Evolutionary conservation across 2,797 vertebrate genomes (phyloP).

Genomic region (Scyliorhinus canicula): DNA sequence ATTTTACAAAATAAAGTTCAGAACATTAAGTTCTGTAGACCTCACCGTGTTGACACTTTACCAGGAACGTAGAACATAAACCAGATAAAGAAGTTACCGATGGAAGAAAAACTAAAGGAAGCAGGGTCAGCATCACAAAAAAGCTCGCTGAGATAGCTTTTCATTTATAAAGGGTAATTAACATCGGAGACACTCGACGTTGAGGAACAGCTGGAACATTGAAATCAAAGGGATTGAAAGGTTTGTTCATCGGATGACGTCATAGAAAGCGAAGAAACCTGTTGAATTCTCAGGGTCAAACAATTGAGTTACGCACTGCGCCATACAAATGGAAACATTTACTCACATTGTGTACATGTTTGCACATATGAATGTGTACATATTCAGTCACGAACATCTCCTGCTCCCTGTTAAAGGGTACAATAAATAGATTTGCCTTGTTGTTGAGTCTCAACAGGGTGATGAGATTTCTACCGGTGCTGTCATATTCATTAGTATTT

Average conservation of each 20-base stretch:
- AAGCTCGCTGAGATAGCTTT: not conserved
- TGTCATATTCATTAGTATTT: not conserved
- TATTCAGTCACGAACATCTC: not conserved
- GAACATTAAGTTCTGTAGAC: not conserved
- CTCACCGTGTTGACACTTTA: not conserved
- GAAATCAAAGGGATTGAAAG: not conserved
- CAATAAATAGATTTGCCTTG: not conserved
- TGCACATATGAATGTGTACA: not conserved
- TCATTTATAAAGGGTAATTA: not conserved
- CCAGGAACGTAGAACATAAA: not conserved
- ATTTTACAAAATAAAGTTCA: not conserved
- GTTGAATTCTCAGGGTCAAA: not conserved
- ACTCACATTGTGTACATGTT: not conserved
- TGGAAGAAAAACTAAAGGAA: not conserved
- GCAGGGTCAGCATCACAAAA: not conserved
- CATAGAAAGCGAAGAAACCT: not conserved
- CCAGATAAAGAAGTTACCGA: not conserved
- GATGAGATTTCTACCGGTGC: not conserved
- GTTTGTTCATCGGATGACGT: not conserved
- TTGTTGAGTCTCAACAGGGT: not conserved
- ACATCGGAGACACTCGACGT: not conserved
- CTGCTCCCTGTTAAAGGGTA: not conserved
- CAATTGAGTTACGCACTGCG: not conserved
- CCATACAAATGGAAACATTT: not conserved
- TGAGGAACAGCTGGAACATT: not conserved